Evolutionary conservation across 2,888 invertebrate genomes (phyloP).

Genomic region (Ptychoptera contaminata): DNA sequence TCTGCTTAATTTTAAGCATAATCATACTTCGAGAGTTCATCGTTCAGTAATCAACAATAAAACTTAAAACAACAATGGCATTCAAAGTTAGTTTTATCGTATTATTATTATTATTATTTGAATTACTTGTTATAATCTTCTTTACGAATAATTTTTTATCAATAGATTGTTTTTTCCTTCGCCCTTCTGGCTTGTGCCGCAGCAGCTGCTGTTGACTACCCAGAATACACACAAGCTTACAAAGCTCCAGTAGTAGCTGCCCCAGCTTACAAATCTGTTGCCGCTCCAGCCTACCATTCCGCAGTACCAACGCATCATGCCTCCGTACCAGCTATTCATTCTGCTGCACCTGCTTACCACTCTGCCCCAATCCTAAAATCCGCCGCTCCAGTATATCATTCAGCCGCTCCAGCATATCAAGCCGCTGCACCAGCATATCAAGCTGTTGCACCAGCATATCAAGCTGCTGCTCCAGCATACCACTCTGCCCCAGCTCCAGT

Average conservation of each 20-base stretch:
- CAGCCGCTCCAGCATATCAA: not conserved
- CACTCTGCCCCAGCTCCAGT: slow-evolving; percentile 6
- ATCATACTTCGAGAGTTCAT: too few species aligned
- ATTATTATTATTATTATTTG: too few species aligned
- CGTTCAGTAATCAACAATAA: too few species aligned
- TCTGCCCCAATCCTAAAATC: too few species aligned
- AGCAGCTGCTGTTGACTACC: not conserved
- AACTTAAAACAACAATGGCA: too few species aligned
- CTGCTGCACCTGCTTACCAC: not conserved
- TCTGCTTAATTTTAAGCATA: too few species aligned
- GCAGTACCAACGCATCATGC: not conserved
- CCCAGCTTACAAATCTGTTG: not conserved
- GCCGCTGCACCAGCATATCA: not conserved
- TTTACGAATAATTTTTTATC: too few species aligned
- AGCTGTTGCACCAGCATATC: not conserved
- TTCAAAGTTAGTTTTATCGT: too few species aligned
- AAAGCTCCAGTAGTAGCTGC: not conserved
- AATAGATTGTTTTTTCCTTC: too few species aligned
- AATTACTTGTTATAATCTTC: too few species aligned
- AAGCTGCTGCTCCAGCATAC: not conserved
- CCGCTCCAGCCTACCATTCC: not conserved
- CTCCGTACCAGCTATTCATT: not conserved
- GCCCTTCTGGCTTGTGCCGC: not conserved
- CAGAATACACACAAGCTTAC: not conserved
- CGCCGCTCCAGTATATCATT: not conserved